Conservation (phyloP, 2,113 vertebrate species). For the Nanorana parkeri region DNA sequence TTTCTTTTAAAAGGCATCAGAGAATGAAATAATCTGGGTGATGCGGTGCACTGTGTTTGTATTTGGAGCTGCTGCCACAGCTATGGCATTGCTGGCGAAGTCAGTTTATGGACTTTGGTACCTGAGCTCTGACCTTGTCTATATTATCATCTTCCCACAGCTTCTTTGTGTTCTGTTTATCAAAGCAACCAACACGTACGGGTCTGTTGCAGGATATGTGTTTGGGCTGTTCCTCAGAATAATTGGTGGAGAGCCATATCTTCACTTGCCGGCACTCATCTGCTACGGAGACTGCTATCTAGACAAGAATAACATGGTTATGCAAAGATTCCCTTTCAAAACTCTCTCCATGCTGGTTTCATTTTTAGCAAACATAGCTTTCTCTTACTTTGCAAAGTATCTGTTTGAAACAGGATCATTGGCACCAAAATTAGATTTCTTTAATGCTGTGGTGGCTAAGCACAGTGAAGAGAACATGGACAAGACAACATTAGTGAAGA, state of each 20-base stretch:
- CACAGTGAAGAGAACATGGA: constrained; percentile 97
- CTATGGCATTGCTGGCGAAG: constrained; percentile 91
- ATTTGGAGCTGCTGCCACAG: constrained; percentile 91
- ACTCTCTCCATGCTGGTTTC: constrained; percentile 89
- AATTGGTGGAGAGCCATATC: constrained; percentile 92
- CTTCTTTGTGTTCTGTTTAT: constrained; percentile 93
- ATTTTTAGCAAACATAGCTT: constrained; percentile 83
- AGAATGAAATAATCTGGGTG: constrained; percentile 93
- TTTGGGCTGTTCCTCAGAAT: constrained; percentile 90
- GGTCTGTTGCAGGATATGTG: constrained; percentile 88
- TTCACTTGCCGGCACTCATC: constrained; percentile 90
- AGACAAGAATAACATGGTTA: constrained; percentile 78
- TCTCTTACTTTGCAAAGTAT: constrained; percentile 91
- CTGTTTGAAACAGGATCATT: constrained; percentile 93
- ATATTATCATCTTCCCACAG: constrained; percentile 97
- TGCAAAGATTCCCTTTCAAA: constrained; percentile 94
- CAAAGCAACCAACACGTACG: constrained; percentile 95
- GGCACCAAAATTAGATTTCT: constrained; percentile 90
- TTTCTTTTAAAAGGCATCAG: constrained; percentile 84
- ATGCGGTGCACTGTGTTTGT: constrained; percentile 92
- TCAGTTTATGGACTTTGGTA: constrained; percentile 97
- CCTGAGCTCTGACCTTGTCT: constrained; percentile 95
- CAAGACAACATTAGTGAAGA: constrained; percentile 90
- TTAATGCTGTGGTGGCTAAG: constrained; percentile 91
- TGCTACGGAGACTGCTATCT: constrained; percentile 88